phyloP scores from a whole-genome alignment of 2,797 vertebrate species.

The Danio tinwini region DNA sequence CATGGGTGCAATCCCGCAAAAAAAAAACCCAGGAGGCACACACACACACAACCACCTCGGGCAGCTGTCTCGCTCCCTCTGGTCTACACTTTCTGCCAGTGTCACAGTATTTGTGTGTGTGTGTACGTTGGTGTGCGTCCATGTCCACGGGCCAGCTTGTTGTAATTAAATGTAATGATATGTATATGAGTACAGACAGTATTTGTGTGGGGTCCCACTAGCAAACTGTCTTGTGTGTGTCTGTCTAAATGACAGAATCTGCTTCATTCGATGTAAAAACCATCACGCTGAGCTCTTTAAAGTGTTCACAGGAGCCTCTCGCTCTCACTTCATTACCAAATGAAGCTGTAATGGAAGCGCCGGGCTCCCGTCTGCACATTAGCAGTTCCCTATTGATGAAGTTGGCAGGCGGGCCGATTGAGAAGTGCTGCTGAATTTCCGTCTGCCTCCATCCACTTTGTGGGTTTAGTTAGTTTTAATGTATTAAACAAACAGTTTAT shows the following conservation, averaged over 20 bases:
- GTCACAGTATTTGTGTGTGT: slow-evolving; percentile 31
- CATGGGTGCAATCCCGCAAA: slow-evolving; percentile 50
- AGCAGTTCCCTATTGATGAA: slow-evolving; percentile 46
- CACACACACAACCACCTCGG: slow-evolving; percentile 56
- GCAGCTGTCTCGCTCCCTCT: slow-evolving; percentile 61
- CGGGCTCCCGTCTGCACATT: slow-evolving; percentile 59
- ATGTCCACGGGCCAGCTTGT: slow-evolving; percentile 53
- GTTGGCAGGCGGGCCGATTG: slow-evolving; percentile 29
- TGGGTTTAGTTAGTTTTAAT: slow-evolving; percentile 11
- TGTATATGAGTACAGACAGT: slow-evolving; percentile 44
- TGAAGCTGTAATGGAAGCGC: slow-evolving; percentile 75
- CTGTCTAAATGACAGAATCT: slow-evolving; percentile 64
- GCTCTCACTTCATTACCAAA: slow-evolving; percentile 82
- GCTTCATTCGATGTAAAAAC: slow-evolving; percentile 1
- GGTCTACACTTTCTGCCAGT: slow-evolving; percentile 54
- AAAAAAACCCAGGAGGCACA: slow-evolving; percentile 50
- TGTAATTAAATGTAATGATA: slow-evolving; percentile 68
- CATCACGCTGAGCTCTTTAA: slow-evolving; percentile 71
- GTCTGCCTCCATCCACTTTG: slow-evolving; percentile 11
- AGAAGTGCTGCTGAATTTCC: slow-evolving; percentile 27
- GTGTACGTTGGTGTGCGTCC: slow-evolving; percentile 38
- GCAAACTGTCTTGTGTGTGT: too few species aligned
- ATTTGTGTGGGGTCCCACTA: slow-evolving; percentile 5
- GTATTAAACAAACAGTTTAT: slow-evolving; percentile 4
- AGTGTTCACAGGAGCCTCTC: slow-evolving; percentile 73